Conservation (phyloP, 2,113 vertebrate species). For the Psittacus erithacus region DNA sequence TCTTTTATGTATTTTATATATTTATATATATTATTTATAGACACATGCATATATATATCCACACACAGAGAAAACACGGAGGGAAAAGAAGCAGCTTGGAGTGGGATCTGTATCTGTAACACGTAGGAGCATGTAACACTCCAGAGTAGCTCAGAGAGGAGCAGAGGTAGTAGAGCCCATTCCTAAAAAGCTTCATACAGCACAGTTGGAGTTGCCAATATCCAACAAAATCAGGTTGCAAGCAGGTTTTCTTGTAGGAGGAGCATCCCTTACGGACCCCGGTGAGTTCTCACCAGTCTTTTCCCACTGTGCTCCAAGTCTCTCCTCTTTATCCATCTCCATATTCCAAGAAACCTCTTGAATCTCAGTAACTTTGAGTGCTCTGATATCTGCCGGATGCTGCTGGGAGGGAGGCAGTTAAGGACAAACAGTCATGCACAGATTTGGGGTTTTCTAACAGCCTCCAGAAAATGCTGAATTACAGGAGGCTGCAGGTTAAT, state of each 20-base stretch:
- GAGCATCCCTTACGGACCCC: not conserved
- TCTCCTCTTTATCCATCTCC: not conserved
- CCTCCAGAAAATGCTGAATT: not conserved
- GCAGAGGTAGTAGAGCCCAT: not conserved
- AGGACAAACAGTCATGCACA: not conserved
- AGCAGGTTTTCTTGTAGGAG: not conserved
- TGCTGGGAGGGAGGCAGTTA: not conserved
- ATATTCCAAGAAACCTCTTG: not conserved
- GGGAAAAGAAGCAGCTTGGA: accelerated
- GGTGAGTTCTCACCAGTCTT: not conserved
- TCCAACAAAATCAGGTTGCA: not conserved
- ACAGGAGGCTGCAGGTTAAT: not conserved
- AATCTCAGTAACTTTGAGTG: not conserved
- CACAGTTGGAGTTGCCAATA: accelerated
- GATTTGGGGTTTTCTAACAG: not conserved
- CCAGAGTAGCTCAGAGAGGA: not conserved
- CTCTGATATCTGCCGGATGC: not conserved
- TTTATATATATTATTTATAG: not conserved
- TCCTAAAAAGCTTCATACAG: accelerated
- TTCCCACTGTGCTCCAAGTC: not conserved
- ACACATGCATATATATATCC: accelerated
- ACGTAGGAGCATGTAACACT: accelerated
- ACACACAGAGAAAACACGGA: accelerated
- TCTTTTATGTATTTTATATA: not conserved
- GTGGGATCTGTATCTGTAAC: accelerated